Conservation (phyloP, 2,797 vertebrate species). For the Sparus aurata region DNA sequence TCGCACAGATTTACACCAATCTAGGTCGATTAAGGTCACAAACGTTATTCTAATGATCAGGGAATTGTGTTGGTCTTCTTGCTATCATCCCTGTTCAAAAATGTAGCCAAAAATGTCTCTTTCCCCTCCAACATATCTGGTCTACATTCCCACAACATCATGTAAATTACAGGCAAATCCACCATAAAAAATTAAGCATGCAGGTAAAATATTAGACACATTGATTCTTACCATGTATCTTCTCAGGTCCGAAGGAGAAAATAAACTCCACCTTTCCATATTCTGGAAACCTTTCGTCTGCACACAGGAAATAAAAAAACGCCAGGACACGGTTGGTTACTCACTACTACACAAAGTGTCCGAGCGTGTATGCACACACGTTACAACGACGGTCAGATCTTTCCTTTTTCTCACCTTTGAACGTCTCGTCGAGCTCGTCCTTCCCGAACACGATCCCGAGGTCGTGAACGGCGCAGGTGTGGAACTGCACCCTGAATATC, state of each 20-base stretch:
- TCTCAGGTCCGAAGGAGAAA: conserved; percentile 97
- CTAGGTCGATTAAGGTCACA: no score
- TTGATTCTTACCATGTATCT: conserved; percentile 93
- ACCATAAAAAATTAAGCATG: neutral
- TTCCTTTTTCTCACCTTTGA: conserved; percentile 87
- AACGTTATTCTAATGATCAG: no score
- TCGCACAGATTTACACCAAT: no score
- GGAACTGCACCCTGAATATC: conserved; percentile 97
- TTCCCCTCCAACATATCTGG: neutral
- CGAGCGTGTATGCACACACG: neutral
- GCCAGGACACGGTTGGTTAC: no score
- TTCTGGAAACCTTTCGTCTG: conserved; percentile 97
- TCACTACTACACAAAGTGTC: no score
- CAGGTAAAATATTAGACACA: neutral
- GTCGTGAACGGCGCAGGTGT: conserved; percentile 97
- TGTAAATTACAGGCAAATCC: neutral
- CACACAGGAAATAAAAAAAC: conserved; percentile 20
- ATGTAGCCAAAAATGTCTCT: no score
- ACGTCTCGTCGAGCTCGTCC: conserved; percentile 96
- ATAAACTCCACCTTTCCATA: conserved; percentile 98
- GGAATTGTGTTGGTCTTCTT: no score
- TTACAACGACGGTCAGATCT: no score
- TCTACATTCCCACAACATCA: no score
- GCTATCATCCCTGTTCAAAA: no score
- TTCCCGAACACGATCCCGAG: conserved; percentile 94